phyloP scores from a whole-genome alignment of 1,140 invertebrate species.

The Thaumetopoea pityocampa region DNA sequence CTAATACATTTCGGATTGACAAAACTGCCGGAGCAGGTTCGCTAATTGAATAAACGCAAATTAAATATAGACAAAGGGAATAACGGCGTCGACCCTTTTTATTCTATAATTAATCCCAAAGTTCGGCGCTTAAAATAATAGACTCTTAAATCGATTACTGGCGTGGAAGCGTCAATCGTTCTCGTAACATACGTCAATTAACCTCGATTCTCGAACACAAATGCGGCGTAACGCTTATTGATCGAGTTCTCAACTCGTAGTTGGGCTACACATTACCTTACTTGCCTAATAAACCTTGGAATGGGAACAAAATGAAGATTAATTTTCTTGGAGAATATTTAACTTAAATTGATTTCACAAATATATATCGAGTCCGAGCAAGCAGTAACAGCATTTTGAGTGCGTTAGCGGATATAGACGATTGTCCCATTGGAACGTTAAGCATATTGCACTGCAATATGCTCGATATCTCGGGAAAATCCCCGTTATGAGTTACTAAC shows the following conservation, averaged over 20 bases:
- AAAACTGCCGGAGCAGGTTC: conserved; percentile 21
- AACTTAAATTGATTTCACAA: too few relatives aligned
- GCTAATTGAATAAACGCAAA: conserved; percentile 41
- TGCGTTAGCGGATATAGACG: too few relatives aligned
- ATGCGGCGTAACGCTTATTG: conserved; percentile 14
- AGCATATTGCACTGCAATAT: too few relatives aligned
- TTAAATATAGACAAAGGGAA: conserved; percentile 52
- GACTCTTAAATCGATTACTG: conserved; percentile 65
- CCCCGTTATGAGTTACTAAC: too few relatives aligned
- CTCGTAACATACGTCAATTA: conserved; percentile 56
- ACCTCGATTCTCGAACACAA: conserved; percentile 24
- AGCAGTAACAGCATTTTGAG: too few relatives aligned
- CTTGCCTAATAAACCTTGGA: conserved; percentile 12
- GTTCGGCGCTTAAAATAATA: conserved; percentile 58
- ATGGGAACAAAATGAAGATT: conserved; percentile 11
- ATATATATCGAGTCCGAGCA: too few relatives aligned
- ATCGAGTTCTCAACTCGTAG: conserved; percentile 12
- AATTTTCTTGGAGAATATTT: conserved; percentile 11
- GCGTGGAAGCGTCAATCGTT: conserved; percentile 52
- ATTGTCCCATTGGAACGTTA: too few relatives aligned
- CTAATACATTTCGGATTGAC: conserved; percentile 13
- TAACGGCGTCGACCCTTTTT: conserved; percentile 61
- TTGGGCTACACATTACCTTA: conserved; percentile 12
- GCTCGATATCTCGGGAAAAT: too few relatives aligned
- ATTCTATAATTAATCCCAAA: conserved; percentile 70